phyloP scores from a whole-genome alignment of 2,113 vertebrate genomes.

The Myiagra hebetior region DNA sequence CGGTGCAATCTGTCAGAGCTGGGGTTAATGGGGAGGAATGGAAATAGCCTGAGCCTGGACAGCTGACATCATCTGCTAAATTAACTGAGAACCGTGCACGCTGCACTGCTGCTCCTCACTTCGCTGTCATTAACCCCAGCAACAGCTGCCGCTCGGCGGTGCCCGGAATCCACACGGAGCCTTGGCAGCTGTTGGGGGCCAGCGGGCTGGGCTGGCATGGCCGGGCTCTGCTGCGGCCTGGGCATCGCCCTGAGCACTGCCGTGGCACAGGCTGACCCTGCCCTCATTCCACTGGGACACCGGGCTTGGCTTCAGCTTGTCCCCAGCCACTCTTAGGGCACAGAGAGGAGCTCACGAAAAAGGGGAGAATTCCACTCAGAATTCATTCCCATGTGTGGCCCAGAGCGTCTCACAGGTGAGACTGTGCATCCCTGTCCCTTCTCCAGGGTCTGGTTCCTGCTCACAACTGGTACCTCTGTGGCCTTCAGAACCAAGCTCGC shows the following conservation, averaged over 20 bases:
- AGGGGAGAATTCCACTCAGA: background rate
- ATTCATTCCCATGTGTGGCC: background rate
- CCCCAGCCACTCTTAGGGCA: background rate
- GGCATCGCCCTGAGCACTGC: rapidly evolving
- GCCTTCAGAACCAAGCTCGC: background rate
- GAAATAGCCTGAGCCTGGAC: background rate
- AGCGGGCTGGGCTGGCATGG: rapidly evolving
- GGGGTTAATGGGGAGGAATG: background rate
- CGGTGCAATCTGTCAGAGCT: background rate
- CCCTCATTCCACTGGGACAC: rapidly evolving
- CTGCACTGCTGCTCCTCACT: background rate
- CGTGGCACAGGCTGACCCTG: rapidly evolving
- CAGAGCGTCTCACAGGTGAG: background rate
- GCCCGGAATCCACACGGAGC: rapidly evolving
- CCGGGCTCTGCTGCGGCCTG: background rate
- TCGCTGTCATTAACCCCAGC: background rate
- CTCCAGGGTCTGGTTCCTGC: background rate
- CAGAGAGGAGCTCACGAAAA: background rate
- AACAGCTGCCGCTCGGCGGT: rapidly evolving
- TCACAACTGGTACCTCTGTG: background rate
- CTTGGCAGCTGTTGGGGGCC: rapidly evolving
- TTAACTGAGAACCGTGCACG: background rate
- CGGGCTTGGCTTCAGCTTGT: background rate
- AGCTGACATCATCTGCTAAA: background rate
- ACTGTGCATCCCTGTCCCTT: background rate